phyloP scores from a whole-genome alignment of 2,113 vertebrate genomes.

The Apistogramma diplotaenia region DNA sequence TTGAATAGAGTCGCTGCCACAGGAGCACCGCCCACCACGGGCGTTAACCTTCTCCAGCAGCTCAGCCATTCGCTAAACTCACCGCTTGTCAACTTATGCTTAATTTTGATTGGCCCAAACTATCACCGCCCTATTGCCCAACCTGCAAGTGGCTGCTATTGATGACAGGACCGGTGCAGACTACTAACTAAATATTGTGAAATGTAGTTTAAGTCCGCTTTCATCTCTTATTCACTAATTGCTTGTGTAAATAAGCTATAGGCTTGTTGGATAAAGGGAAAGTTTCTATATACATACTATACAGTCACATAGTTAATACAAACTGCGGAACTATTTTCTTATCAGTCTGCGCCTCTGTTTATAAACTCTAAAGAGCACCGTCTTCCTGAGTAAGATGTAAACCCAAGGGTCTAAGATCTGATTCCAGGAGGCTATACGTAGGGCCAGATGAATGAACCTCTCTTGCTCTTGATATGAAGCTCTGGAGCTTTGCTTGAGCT shows the following conservation, averaged over 20 bases:
- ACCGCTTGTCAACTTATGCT: conserved; percentile 22
- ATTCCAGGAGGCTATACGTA: conserved; percentile 85
- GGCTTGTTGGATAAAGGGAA: background rate
- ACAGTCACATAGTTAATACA: conserved; percentile 5
- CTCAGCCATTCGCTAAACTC: conserved; percentile 24
- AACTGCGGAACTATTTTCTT: background rate
- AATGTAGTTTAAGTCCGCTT: conserved; percentile 8
- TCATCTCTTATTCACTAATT: background rate
- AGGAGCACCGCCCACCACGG: conserved; percentile 47
- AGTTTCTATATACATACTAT: background rate
- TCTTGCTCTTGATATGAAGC: conserved; percentile 1
- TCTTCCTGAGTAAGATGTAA: conserved; percentile 85
- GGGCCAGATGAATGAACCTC: conserved; percentile 70
- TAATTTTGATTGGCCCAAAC: conserved; percentile 34
- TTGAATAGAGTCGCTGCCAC: conserved; percentile 48
- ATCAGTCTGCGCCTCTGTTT: conserved; percentile 39
- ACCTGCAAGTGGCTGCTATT: conserved; percentile 18
- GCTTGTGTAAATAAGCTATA: background rate
- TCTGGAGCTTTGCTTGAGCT: conserved; percentile 21
- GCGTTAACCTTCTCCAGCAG: background rate
- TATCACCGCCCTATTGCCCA: background rate
- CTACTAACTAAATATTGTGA: conserved; percentile 44
- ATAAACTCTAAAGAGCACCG: conserved; percentile 77
- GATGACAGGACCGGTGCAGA: conserved; percentile 32
- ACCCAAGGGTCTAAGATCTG: conserved; percentile 90